Evolutionary conservation across 2,888 invertebrate genomes (phyloP).

Genomic region (Horisme vitalbata): DNA sequence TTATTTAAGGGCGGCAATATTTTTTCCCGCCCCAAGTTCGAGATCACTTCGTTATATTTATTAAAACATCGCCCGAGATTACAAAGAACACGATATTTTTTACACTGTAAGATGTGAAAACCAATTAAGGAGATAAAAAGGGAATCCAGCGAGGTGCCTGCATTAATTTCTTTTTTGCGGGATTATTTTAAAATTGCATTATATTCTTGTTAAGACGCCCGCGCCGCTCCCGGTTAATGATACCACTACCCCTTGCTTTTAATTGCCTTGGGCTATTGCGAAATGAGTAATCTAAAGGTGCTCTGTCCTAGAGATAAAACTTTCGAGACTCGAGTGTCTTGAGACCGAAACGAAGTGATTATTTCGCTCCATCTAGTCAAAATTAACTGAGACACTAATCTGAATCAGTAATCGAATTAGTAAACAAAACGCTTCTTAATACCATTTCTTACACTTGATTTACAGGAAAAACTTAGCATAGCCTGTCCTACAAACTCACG

Average conservation of each 20-base stretch:
- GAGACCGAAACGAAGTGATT: conserved; percentile 33
- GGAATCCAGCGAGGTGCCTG: conserved; percentile 80
- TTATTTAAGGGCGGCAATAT: conserved; percentile 78
- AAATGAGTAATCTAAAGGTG: conserved; percentile 80
- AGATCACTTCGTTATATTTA: conserved; percentile 82
- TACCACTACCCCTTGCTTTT: conserved; percentile 81
- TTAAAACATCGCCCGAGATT: conserved; percentile 83
- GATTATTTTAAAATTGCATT: conserved; percentile 84
- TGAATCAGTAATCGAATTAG: conserved; percentile 19
- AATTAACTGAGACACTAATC: conserved; percentile 29
- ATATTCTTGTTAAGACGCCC: conserved; percentile 80
- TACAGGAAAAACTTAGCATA: neutral
- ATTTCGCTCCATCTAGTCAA: conserved; percentile 30
- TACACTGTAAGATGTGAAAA: conserved; percentile 83
- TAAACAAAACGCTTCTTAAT: neutral
- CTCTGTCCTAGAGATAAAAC: conserved; percentile 69
- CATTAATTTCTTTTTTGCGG: conserved; percentile 83
- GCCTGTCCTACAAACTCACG: neutral
- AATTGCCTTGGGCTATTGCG: conserved; percentile 80
- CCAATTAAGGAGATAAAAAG: conserved; percentile 84
- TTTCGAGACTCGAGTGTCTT: conserved; percentile 58
- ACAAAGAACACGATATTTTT: conserved; percentile 83
- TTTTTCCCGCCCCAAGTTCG: conserved; percentile 66
- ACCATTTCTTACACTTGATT: neutral
- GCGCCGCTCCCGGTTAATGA: conserved; percentile 75